Base-by-base conservation (phyloP, 2,113 vertebrate genomes). In the Sebastes schlegelii region DNA sequence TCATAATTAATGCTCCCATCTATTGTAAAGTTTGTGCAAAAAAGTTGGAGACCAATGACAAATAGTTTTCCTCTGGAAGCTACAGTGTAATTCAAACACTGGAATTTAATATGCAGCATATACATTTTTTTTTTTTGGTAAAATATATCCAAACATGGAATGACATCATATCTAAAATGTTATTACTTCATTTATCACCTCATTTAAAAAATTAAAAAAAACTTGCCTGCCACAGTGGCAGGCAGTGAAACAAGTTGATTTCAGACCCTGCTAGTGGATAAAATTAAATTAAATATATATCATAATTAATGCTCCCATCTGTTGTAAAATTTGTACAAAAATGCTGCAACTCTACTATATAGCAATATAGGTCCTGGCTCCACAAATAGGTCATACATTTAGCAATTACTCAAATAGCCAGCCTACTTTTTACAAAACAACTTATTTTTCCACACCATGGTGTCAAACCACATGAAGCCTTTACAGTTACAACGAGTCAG, bases 381-480 rank as follows among this genome's bases (percentile, higher is more conserved):
- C 43, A 77, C 4, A 72, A 72, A 67, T 21, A 70, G n/a, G 26
- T 54, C 11, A n/a, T 13, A 13, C 23, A 49, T 23, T 57, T 58
- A 23, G 14, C 40, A 12, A 0, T 61, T 19, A 70, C 10, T 73
- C 43, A 58, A 77, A 65, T 52, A 67, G 21, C 1, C 46, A 43
- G 19, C 14, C 1, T 26, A 6, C 11, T 45, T 75, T 68, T 80
- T 82, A 58, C 58, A 82, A 67, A 81, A 79, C 72, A 77, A 21
- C 1, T 63, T 23, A 14, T 75, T 83, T 82, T 80, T 75, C 61
- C 66, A 62, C 21, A 74, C 16, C 8, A 21, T 61, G 4, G 6
- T 84, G 40, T 89, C 34, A 86, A 81, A 83, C 70, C 40, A 68
- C 65, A 80, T 34, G 13, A 17, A 52, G 46, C 40, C 10, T n/a